Conservation (phyloP, 2,888 invertebrate species). For the Timandra comae region DNA sequence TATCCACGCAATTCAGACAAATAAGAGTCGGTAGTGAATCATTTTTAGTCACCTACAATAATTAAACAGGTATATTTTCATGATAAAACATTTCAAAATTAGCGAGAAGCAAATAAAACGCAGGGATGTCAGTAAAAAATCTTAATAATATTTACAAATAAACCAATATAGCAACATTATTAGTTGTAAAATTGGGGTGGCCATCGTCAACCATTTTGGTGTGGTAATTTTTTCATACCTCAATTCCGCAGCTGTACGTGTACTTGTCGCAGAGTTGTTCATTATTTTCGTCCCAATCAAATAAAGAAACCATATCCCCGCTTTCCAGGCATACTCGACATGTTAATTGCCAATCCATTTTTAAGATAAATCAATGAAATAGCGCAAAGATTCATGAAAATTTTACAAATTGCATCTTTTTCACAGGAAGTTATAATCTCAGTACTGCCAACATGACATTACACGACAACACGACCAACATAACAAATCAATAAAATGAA, state of each 20-base stretch:
- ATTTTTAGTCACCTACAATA: constrained; percentile 58
- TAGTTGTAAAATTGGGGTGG: constrained; percentile 71
- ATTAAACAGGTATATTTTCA: too few relatives aligned
- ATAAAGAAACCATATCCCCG: constrained; percentile 72
- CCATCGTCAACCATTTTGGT: constrained; percentile 76
- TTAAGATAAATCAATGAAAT: constrained; percentile 25
- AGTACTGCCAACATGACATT: constrained; percentile 31
- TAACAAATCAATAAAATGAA: constrained; percentile 9
- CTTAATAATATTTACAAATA: constrained; percentile 49
- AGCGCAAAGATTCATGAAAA: constrained; percentile 27
- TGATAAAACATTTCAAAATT: constrained; percentile 17
- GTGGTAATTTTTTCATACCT: constrained; percentile 68
- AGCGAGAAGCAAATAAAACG: constrained; percentile 18
- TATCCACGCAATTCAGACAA: constrained; percentile 69
- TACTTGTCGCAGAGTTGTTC: constrained; percentile 74
- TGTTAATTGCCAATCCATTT: constrained; percentile 75
- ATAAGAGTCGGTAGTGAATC: constrained; percentile 69
- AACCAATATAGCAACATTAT: constrained; percentile 73
- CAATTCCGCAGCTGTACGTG: constrained; percentile 65
- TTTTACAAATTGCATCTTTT: constrained; percentile 39
- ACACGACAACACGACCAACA: too few relatives aligned
- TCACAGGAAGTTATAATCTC: constrained; percentile 45
- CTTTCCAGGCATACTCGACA: constrained; percentile 71
- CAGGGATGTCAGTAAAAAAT: constrained; percentile 71
- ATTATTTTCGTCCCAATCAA: constrained; percentile 76